These are phyloP conservation scores for Nemapogon koenigi DNA, from an alignment of 2,888 invertebrate species.

Conservation along the genomic window DNA sequence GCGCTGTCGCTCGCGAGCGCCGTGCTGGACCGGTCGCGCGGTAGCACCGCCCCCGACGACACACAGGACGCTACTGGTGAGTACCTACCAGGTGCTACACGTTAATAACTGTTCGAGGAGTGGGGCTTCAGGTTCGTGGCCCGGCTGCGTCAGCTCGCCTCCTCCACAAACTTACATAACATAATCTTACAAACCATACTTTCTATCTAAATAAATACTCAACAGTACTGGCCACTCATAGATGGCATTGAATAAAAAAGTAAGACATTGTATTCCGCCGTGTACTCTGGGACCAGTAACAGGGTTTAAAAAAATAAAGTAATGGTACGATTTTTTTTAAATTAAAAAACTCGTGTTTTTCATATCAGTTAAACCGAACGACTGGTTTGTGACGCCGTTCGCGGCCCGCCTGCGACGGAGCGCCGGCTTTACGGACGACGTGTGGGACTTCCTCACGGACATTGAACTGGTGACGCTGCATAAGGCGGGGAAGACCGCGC, in stretches of 20 bases:
- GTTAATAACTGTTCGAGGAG: slow-evolving; percentile 69
- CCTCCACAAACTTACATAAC: too few relatives aligned
- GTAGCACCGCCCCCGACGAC: slow-evolving; percentile 14
- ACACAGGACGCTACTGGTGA: slow-evolving; percentile 1
- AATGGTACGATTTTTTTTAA: not conserved
- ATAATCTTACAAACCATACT: too few relatives aligned
- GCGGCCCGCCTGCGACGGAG: slow-evolving; percentile 28
- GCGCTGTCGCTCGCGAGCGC: slow-evolving; percentile 64
- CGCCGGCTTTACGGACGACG: slow-evolving; percentile 42
- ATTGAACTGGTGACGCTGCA: slow-evolving; percentile 48
- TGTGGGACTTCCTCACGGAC: slow-evolving; percentile 43
- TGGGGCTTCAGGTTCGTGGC: slow-evolving; percentile 64
- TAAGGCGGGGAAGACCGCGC: slow-evolving; percentile 32
- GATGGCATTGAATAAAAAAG: too few relatives aligned
- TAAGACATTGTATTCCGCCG: too few relatives aligned
- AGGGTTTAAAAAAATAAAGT: not conserved
- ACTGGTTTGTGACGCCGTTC: slow-evolving; percentile 20
- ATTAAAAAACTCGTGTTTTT: not conserved
- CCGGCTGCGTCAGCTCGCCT: slow-evolving; percentile 67
- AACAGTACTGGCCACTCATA: too few relatives aligned
- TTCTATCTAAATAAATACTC: too few relatives aligned
- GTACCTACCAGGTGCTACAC: too few relatives aligned
- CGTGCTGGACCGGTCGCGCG: slow-evolving; percentile 57
- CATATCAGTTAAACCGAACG: not conserved
- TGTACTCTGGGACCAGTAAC: too few relatives aligned